These are phyloP conservation scores for Perodicticus potto DNA, from an alignment of 2,797 vertebrate species.

Conservation along the genomic window DNA sequence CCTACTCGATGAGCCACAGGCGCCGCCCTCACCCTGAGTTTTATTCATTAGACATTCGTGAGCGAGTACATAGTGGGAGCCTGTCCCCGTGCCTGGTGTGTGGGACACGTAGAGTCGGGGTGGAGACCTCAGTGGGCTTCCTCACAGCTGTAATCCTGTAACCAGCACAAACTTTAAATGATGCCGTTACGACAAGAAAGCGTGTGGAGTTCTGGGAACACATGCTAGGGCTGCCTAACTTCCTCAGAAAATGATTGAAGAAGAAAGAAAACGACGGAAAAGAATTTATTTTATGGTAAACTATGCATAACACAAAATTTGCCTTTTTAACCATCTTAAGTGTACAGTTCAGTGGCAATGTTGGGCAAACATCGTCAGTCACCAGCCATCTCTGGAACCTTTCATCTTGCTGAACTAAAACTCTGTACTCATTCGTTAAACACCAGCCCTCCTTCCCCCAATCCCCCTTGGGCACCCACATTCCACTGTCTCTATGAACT, in stretches of 20 bases:
- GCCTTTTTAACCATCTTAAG: neutral
- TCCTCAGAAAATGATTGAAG: neutral
- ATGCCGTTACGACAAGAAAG: fast-evolving
- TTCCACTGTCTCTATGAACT: fast-evolving
- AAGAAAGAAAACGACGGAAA: fast-evolving
- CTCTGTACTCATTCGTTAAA: neutral
- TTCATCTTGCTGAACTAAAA: neutral
- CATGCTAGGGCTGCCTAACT: fast-evolving
- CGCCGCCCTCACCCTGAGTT: neutral
- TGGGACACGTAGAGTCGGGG: fast-evolving
- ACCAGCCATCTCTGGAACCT: too few species aligned
- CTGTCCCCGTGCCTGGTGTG: fast-evolving
- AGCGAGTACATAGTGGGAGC: fast-evolving
- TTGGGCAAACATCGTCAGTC: fast-evolving
- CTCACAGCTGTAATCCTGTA: fast-evolving
- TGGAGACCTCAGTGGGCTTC: fast-evolving
- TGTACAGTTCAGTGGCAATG: fast-evolving
- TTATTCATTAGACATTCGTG: neutral
- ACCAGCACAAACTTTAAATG: neutral
- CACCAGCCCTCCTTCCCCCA: fast-evolving
- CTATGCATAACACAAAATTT: fast-evolving
- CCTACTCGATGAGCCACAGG: too few species aligned
- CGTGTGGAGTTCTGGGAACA: neutral
- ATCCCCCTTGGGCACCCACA: fast-evolving
- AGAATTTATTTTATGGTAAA: neutral